Conservation (phyloP, 37 sponge, comb jelly and placozoan species). For the Beroe ovata region DNA sequence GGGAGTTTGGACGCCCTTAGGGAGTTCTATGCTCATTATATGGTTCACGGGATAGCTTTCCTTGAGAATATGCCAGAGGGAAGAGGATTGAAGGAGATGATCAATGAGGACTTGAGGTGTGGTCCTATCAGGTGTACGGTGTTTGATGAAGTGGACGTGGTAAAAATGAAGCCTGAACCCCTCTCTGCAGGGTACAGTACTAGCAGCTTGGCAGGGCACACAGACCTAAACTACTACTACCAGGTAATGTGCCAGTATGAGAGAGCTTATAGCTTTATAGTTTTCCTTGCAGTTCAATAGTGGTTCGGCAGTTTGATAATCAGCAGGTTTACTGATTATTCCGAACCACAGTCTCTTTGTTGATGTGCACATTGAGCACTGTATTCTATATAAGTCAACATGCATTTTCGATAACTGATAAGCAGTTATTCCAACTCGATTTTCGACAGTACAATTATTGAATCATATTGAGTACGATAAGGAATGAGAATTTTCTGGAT, state of each 20-base stretch:
- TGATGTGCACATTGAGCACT: too few species aligned
- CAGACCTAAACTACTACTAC: conserved; percentile 28
- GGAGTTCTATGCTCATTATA: not conserved
- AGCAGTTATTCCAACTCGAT: not conserved
- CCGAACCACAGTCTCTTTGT: too few species aligned
- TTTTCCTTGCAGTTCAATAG: not conserved
- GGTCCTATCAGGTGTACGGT: not conserved
- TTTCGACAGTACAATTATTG: not conserved
- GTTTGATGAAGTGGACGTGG: conserved; percentile 1
- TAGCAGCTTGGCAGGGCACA: conserved; percentile 11
- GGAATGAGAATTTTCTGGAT: not conserved
- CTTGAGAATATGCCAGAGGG: not conserved
- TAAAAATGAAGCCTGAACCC: not conserved
- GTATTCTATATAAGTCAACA: too few species aligned
- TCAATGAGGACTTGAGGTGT: not conserved
- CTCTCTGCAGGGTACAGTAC: not conserved
- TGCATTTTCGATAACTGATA: too few species aligned
- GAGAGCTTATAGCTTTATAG: too few species aligned
- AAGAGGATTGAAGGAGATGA: not conserved
- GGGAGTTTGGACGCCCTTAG: not conserved
- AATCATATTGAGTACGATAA: not conserved
- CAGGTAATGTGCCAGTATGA: too few species aligned
- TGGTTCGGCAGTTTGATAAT: not conserved
- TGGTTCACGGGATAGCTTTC: not conserved
- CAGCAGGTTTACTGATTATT: too few species aligned